Conservation (phyloP, 2,888 invertebrate species). For the Conomelus anceps region DNA sequence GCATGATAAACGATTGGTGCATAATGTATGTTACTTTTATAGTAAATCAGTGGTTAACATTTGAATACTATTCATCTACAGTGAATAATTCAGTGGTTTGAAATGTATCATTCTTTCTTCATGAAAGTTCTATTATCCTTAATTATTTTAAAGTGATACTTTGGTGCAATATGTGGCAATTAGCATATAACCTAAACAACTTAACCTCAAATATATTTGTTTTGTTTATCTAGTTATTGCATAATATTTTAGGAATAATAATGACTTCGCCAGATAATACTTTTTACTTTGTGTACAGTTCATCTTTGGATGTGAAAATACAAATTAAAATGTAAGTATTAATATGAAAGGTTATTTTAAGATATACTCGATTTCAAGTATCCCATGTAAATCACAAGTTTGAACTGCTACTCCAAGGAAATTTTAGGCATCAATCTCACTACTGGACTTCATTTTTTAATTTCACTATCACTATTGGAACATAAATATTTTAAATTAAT, state of each 20-base stretch:
- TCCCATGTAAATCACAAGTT: no score
- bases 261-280: constrained; percentile 73
- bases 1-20: no score
- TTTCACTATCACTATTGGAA: no score
- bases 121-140: no score
- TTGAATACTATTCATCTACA: neutral
- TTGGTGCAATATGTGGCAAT: neutral
- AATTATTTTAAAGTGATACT: neutral
- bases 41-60: neutral
- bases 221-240: neutral
- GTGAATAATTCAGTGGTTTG: neutral
- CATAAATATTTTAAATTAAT: constrained; percentile 4
- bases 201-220: neutral
- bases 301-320: constrained; percentile 76
- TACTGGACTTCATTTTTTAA: no score
- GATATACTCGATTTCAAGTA: no score
- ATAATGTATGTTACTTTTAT: no score
- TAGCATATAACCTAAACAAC: neutral
- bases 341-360: no score
- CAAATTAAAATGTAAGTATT: constrained; percentile 84
- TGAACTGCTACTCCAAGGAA: no score
- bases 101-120: no score
- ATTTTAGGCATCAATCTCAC: no score
- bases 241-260: neutral
- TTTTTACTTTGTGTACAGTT: constrained; percentile 84